These are phyloP conservation scores for Sturnira hondurensis DNA, from an alignment of 2,113 vertebrate species.

Conservation along the genomic window DNA sequence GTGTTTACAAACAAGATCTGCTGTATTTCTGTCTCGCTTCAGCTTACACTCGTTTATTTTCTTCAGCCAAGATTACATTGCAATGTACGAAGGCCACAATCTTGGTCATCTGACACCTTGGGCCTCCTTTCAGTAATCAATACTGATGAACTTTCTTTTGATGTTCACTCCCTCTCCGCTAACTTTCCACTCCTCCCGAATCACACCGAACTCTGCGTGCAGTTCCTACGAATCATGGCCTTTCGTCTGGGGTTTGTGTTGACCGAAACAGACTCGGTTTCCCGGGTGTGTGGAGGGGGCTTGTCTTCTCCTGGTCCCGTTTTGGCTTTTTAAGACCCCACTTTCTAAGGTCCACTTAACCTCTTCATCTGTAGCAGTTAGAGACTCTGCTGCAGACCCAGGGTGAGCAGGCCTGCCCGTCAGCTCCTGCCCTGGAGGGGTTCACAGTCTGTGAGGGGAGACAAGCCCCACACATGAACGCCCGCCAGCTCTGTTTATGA, in stretches of 20 bases:
- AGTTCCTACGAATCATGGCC: not conserved
- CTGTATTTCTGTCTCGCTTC: conserved; percentile 18
- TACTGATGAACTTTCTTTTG: conserved; percentile 31
- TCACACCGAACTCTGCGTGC: not conserved
- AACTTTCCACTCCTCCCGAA: conserved; percentile 48
- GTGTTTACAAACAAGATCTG: conserved; percentile 31
- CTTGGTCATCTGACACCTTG: conserved; percentile 32
- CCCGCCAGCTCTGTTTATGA: not conserved
- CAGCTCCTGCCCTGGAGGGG: not conserved
- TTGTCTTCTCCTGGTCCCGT: not conserved
- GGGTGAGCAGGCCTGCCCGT: not conserved
- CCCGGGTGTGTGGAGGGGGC: not conserved
- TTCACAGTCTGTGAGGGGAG: not conserved
- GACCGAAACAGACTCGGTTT: not conserved
- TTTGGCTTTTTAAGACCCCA: not conserved
- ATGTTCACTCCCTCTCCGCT: conserved; percentile 24
- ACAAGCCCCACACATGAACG: not conserved
- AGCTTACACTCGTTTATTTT: conserved; percentile 46
- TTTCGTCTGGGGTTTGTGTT: not conserved
- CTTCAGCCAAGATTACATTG: conserved; percentile 42
- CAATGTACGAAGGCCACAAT: not conserved
- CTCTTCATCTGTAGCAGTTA: not conserved
- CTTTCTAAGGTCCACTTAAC: not conserved
- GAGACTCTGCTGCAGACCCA: not conserved
- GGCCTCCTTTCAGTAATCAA: conserved; percentile 36